Conservation (phyloP, 2,797 vertebrate genomes). For the Prunella strophiata region DNA sequence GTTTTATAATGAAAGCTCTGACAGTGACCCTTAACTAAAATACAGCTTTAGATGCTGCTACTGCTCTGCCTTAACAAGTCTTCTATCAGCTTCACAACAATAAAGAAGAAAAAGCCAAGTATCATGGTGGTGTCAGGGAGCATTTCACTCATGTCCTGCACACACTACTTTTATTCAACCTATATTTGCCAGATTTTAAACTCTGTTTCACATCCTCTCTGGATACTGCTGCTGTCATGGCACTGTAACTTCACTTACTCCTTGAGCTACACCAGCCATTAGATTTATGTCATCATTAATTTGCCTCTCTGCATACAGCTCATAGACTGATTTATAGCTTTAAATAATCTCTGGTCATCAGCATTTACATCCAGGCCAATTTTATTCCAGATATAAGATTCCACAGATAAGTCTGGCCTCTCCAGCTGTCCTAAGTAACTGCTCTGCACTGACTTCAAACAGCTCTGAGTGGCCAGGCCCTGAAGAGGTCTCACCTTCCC, state of each 20-base stretch:
- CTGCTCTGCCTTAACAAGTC: background rate
- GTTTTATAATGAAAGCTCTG: constrained; percentile 27
- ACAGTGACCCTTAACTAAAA: constrained; percentile 33
- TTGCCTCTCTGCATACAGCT: constrained; percentile 1
- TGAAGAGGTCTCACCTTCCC: background rate
- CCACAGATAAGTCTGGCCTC: background rate
- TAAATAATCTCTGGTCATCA: background rate
- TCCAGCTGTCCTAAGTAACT: background rate
- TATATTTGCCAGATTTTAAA: constrained; percentile 51
- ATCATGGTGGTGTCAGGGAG: background rate
- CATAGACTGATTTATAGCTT: constrained; percentile 15
- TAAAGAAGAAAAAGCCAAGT: constrained; percentile 52
- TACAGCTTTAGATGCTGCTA: constrained; percentile 2
- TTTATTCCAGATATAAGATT: background rate
- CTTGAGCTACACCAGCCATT: constrained; percentile 37
- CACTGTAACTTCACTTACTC: constrained; percentile 18
- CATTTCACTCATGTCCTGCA: constrained; percentile 36
- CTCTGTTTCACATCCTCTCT: constrained; percentile 25
- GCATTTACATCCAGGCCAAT: background rate
- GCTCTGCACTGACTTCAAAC: background rate
- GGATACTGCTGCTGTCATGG: constrained; percentile 43
- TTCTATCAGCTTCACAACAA: background rate
- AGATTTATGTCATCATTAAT: constrained; percentile 47
- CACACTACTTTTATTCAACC: constrained; percentile 15
- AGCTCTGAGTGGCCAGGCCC: background rate